Evolutionary conservation across 2,113 vertebrate species (phyloP).

Genomic region (Rhagologus leucostigma): DNA sequence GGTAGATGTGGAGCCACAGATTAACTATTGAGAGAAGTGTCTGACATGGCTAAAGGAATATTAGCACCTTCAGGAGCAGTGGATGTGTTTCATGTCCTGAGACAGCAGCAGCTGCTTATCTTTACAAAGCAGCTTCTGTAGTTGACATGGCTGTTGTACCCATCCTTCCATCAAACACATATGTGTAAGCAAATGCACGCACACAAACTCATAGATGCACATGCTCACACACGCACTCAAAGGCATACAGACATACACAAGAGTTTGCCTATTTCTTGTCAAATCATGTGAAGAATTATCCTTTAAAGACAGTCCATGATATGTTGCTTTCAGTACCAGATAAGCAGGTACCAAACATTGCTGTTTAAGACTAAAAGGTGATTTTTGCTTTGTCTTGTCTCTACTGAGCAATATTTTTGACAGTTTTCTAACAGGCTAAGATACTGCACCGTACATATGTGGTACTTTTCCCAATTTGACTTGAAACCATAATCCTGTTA

Average conservation of each 20-base stretch:
- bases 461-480: background rate
- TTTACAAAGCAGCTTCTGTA: background rate
- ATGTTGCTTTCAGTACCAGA: background rate
- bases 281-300: background rate
- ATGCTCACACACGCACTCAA: background rate
- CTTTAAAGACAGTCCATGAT: background rate
- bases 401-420: background rate
- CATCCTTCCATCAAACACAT: background rate
- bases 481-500: background rate
- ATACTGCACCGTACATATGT: background rate
- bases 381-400: background rate
- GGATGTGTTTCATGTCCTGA: background rate
- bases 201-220: no score
- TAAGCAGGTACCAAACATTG: background rate
- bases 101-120: background rate
- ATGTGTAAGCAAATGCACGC: background rate
- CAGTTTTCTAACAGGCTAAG: background rate
- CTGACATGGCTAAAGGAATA: background rate
- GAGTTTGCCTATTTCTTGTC: background rate
- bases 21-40: background rate
- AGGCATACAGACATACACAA: background rate
- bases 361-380: background rate
- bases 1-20: background rate
- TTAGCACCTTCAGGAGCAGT: background rate
- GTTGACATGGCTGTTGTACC: background rate